Base-by-base conservation (phyloP, 2,888 invertebrate genomes). In the Oscheius onirici region DNA sequence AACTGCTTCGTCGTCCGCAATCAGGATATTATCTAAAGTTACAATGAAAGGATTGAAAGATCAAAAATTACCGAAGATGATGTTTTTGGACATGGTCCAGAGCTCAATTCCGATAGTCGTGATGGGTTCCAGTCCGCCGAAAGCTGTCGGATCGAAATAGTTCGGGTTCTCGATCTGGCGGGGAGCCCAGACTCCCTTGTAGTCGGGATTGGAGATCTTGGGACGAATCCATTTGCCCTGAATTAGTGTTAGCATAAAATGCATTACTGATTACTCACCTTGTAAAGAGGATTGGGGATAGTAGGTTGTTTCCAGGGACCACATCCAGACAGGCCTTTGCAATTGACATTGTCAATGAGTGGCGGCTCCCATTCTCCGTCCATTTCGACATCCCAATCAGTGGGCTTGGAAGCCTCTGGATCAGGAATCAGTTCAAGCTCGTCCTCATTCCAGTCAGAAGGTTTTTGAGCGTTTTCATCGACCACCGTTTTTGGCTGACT, bases 281-380 rank as follows among this genome's bases (percentile, higher is more conserved):
- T 89, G 84, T 90, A 91, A 75, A 88, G 87, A 15, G 91, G 90
- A 81, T 91, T 91, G 67, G 89, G 88, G 73, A 90, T 90, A 83
- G 89, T 84, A 2, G 90, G 89, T 20, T 93, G 91, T 77, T 91
- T 91, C 95, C 97, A 99, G 52, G 90, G 90, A 0, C 99, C 99
- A 90, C 99, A 99, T 15, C 99, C 97, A 2, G 92, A 91, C 6
- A 92, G 92, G 11, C 89, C 90, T 79, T 75, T 75, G 57, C 80
- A 80, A 10, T 51, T 57, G 13, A 76, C 78, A 67, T 80, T 80
- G 67, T 80, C 78, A 51, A 80, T 76, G 26, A 68, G 88, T 0
- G 97, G 95, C 3, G 97, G 92, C 89, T 97, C 97, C 97, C 97
- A 99, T 87, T 93, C 93, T 1, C 99, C 99, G 89, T 99, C 99